Conservation (phyloP, 2,797 vertebrate genomes). For the Clarias fuscus region DNA sequence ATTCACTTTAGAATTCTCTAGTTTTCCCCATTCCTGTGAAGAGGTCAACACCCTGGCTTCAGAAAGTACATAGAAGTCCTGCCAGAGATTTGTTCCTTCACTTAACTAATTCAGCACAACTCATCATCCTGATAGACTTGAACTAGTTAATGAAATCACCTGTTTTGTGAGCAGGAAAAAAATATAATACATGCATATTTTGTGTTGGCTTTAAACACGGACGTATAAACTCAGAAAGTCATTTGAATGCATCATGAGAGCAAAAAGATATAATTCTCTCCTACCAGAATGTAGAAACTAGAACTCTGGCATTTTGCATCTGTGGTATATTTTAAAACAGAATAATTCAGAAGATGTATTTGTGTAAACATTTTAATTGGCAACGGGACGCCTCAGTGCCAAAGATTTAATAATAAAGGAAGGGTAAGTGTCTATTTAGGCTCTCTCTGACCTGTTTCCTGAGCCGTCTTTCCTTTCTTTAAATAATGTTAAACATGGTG, state of each 20-base stretch:
- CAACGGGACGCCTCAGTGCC: neutral
- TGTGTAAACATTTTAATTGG: neutral
- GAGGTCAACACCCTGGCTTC: no score
- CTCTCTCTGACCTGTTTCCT: constrained; percentile 14
- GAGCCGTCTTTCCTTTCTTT: constrained; percentile 12
- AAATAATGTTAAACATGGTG: constrained; percentile 30
- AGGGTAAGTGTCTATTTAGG: neutral
- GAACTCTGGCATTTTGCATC: neutral
- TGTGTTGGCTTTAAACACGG: neutral
- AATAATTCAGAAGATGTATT: no score
- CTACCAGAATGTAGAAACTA: neutral
- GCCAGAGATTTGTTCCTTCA: no score
- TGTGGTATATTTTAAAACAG: no score
- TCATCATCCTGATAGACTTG: no score
- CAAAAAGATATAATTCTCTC: neutral
- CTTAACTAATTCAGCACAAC: no score
- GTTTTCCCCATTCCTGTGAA: no score
- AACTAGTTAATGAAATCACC: no score
- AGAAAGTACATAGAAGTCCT: no score
- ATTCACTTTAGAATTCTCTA: no score
- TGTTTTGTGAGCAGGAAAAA: no score
- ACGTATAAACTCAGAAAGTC: neutral
- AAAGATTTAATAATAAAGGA: neutral
- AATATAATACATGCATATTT: neutral
- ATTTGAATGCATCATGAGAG: neutral